Evolutionary conservation across 1,140 invertebrate species (phyloP), one percentile per base, ranked within the genome.

Genomic region (Diabrotica virgifera): DNA sequence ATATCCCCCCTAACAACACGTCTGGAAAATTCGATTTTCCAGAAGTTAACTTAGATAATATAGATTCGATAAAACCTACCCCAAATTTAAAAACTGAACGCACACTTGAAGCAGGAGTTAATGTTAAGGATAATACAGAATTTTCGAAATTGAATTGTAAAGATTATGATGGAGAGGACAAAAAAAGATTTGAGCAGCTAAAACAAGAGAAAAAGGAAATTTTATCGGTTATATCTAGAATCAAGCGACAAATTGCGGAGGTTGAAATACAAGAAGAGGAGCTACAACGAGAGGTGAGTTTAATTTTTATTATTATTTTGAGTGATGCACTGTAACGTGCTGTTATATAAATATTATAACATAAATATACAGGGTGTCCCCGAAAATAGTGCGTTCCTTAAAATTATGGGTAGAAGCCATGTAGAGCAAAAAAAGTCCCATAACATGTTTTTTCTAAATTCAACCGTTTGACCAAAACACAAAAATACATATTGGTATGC

Each of bases 201-300:
- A 86, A 82, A 72, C 81, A 84, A 11, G 84, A 85, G 58, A 84
- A 85, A 60, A 82, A 80, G 62, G 83, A 86, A 54, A 74, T 85
- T 38, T 72, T 86, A 35, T 71, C 80, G 0, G 80, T 82, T 67
- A 84, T 90, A 50, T 82, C 86, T 38, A 79, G 82, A 40, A 80
- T 94, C 12, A 93, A 93, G 73, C 84, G 87, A 65, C 88, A 89
- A 75, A 89, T 94, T 66, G 82, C 86, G 1, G 91, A 93, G 72
- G 88, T 94, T 57, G 89, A 93, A 73, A 85, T 85, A 14, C 91
- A 93, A 74, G 90, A 93, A 74, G 90, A 92, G 76, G 92, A 95
- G 79, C 87, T 92, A 14, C 84, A 90, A 38, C 82, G 90, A 83
- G 91, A 92, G 85, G 92, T 93, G 80, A 77, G 72, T 5, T 24